These are phyloP conservation scores for Lordiphosa stackelbergi DNA, from an alignment of 1,140 invertebrate genomes.

Conservation along the genomic window DNA sequence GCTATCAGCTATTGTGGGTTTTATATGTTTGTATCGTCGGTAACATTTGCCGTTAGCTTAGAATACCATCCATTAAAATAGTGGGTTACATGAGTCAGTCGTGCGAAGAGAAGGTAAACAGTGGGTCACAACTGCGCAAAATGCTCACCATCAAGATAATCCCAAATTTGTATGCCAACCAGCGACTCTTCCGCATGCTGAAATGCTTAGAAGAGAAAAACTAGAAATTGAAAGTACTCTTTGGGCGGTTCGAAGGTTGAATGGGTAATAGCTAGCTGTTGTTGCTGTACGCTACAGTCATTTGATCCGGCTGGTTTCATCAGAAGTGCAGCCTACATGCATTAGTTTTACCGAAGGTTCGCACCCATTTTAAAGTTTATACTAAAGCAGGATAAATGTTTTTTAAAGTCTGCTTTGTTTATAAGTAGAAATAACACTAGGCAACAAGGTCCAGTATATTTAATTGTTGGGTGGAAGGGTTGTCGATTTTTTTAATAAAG, in stretches of 20 bases:
- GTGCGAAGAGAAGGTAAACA: slow-evolving; percentile 30
- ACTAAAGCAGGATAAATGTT: too few species aligned
- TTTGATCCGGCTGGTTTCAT: too few species aligned
- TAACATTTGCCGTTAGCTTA: slow-evolving; percentile 45
- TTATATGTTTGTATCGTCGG: slow-evolving; percentile 17
- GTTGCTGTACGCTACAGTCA: too few species aligned
- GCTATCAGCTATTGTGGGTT: slow-evolving; percentile 21
- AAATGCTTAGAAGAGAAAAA: slow-evolving; percentile 11
- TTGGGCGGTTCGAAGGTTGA: slow-evolving; percentile 7
- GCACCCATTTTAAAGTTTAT: too few species aligned
- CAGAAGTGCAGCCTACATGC: too few species aligned
- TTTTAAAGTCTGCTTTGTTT: too few species aligned
- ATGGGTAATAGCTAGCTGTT: too few species aligned
- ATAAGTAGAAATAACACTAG: too few species aligned
- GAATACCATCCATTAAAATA: slow-evolving; percentile 25
- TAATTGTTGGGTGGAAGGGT: too few species aligned
- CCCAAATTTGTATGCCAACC: slow-evolving; percentile 55
- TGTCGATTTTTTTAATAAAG: too few species aligned
- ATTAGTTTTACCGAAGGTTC: too few species aligned
- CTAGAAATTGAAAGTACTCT: slow-evolving; percentile 21
- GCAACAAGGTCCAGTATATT: too few species aligned
- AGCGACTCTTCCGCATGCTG: slow-evolving; percentile 51
- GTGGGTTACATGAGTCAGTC: slow-evolving; percentile 43
- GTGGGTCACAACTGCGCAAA: slow-evolving; percentile 60
- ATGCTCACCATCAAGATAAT: slow-evolving; percentile 38